Evolutionary conservation across 2,797 vertebrate genomes (phyloP), one percentile per base, ranked within the genome.

Genomic region (Serranus cabrilla): DNA sequence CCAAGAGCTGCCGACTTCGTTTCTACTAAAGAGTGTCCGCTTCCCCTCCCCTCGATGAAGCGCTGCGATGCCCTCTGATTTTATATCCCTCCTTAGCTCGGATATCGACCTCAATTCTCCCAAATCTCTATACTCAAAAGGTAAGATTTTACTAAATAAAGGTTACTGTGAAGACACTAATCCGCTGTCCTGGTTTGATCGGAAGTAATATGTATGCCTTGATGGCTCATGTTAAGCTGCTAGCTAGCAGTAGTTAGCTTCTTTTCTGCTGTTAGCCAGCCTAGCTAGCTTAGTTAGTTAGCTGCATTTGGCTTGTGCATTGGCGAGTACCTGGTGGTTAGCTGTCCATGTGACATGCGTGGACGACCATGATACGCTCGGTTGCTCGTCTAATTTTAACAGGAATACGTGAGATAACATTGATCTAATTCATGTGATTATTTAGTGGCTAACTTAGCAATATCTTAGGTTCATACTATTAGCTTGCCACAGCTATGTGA

Each of bases 21-120:
- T 90, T 89, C 78, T 85, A 69, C 75, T 77, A 59, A 85, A 86
- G 92, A 90, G 88, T 93, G 92, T 93, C 91, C 91, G 92, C 92
- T 91, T 94, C 92, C 92, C 90, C 92, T 93, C 92, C 92, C 88
- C 92, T 94, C 93, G 84, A 94, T 93, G 93, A 95, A 94, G 94
- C 92, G 95, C 93, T 96, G 96, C 96, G 96, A 98, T 98, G 97
- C 97, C 97, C 96, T 98, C 97, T 96, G 97, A 98, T 96, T 98
- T 98, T 93, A 97, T 98, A 94, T 97, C 97, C 89, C 96, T 98
- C 90, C 96, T 98, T 89, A 98, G 96, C 95, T 96, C 97, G 93
- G 97, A 98, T 93, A 95, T 98, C 94, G 97, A 98, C 95, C 97
- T 97, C 89, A 97, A 97, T 92, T 98, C 97, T 79, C 97, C 97